phyloP scores from a whole-genome alignment of 2,797 vertebrate species.

The Distichodus sexfasciatus region DNA sequence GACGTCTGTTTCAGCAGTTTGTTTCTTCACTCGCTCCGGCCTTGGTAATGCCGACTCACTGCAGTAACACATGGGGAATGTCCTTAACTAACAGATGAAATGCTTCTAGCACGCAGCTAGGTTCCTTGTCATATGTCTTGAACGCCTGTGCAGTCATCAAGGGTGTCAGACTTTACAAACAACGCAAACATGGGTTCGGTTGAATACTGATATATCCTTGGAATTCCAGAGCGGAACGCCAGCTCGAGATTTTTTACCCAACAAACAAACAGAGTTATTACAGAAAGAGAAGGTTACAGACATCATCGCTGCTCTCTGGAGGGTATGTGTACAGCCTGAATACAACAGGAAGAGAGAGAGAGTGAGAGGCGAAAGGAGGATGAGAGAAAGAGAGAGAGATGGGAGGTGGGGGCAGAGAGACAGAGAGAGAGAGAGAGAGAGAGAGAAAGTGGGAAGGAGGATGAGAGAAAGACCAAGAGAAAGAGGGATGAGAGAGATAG shows the following conservation, averaged over 20 bases:
- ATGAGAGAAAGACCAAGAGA: too few species aligned
- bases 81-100: too few species aligned
- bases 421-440: too few species aligned
- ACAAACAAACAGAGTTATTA: not conserved
- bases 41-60: too few species aligned
- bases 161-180: not conserved
- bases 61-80: too few species aligned
- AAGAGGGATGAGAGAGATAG: too few species aligned
- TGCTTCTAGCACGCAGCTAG: too few species aligned
- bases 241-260: slow-evolving; percentile 2
- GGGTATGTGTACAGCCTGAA: slow-evolving; percentile 7
- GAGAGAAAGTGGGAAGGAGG: too few species aligned
- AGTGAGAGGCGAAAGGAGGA: too few species aligned
- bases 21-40: not conserved
- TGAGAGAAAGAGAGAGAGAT: too few species aligned
- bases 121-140: not conserved
- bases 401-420: too few species aligned
- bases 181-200: not conserved
- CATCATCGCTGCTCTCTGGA: slow-evolving; percentile 16
- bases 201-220: not conserved
- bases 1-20: not conserved
- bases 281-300: slow-evolving; percentile 11
- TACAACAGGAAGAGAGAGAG: too few species aligned
- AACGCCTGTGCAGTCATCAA: not conserved
- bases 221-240: not conserved